These are phyloP conservation scores for Formica exsecta DNA, from an alignment of 1,140 invertebrate species.

Conservation along the genomic window DNA sequence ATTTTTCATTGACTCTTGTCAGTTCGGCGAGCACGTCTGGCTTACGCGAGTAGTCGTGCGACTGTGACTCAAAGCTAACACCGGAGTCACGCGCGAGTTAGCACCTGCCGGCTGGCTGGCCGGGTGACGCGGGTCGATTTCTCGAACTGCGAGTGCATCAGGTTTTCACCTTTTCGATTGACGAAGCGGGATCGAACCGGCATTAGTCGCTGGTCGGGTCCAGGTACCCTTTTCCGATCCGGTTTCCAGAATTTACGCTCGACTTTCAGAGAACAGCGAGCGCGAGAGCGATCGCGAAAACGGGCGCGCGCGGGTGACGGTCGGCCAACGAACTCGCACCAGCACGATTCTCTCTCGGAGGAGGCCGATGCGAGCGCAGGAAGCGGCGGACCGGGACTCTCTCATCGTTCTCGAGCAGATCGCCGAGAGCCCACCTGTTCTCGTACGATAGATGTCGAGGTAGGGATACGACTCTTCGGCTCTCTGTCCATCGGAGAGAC, in stretches of 20 bases:
- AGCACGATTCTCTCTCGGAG: conserved; percentile 55
- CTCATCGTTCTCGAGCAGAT: conserved; percentile 70
- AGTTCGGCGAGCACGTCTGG: conserved; percentile 36
- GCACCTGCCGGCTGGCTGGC: conserved; percentile 59
- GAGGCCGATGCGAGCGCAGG: conserved; percentile 76
- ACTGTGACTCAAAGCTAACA: conserved; percentile 60
- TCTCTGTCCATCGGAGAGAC: conserved; percentile 63
- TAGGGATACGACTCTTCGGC: conserved; percentile 61
- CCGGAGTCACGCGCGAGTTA: conserved; percentile 78
- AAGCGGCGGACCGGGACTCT: conserved; percentile 84
- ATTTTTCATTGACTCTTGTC: conserved; percentile 16
- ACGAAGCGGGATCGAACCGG: not conserved
- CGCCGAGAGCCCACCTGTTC: conserved; percentile 78
- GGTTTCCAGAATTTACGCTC: not conserved
- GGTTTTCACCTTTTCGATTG: not conserved
- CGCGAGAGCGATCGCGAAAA: conserved; percentile 47
- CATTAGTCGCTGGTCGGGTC: not conserved
- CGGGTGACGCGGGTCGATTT: conserved; percentile 58
- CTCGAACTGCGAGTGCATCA: conserved; percentile 26
- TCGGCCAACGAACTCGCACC: conserved; percentile 83
- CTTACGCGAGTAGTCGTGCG: conserved; percentile 49
- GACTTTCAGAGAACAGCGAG: conserved; percentile 2
- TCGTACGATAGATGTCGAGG: conserved; percentile 58
- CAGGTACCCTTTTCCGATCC: conserved; percentile 29
- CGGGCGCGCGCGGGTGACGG: conserved; percentile 63